Base-by-base conservation (phyloP, 2,797 vertebrate genomes). In the Aldrovandia affinis region DNA sequence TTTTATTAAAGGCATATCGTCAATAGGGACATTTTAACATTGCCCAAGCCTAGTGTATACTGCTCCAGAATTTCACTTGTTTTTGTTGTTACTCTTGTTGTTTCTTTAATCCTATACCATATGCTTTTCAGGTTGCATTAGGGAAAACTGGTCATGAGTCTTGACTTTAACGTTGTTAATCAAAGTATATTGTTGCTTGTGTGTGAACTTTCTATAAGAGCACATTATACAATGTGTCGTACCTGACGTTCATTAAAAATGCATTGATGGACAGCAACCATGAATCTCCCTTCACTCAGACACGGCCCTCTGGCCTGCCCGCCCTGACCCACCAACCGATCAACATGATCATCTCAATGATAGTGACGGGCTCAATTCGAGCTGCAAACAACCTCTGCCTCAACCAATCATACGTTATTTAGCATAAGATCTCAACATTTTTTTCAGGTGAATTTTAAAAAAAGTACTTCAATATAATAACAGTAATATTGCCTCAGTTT, bases 191-290 rank as follows among this genome's bases (percentile, higher is more conserved):
- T 3, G 22, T 47, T 54, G 44, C 14, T 55, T 54, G n/a, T 33
- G 50, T 52, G 78, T 54, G 78, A 54, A 54, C 47, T 44, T 54
- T 50, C 22, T 78, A 28, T 20, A 12, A 18, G 42, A 22, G 73
- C 73, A 47, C 73, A 7, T 1, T 77, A 47, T 25, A 22, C 73
- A n/a, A 44, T 47, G 73, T 77, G 36, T 6, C 25, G 42, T 77
- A 77, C 9, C n/a, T 47, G 25, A 77, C 73, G 47, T n/a, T 77
- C 36, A n/a, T 63, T 47, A 6, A 77, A 73, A 77, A 77, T 47
- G 42, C 73, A 42, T 39, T n/a, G 73, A 25, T 42, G 70, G 36
- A 25, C 28, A 42, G 63, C 63, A 8, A 10, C 73, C 9, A 22
- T 77, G 39, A 77, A 77, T n/a, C 12, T 22, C 8, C 42, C 15